Evolutionary conservation across 1,140 invertebrate genomes (phyloP).

Genomic region (Lethrus apterus): DNA sequence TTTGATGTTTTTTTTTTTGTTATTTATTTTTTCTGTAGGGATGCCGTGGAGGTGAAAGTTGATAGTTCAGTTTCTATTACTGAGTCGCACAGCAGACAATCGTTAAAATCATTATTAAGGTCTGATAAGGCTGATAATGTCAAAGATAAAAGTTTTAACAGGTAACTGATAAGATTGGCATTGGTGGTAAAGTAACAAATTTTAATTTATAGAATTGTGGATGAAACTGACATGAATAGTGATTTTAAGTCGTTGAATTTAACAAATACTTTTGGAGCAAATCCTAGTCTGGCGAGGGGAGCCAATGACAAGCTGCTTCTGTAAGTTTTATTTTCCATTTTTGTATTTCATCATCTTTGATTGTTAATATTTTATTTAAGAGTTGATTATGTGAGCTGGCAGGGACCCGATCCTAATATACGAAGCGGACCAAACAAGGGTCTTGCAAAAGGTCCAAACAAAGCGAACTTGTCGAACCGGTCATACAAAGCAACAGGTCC

Average conservation of each 20-base stretch:
- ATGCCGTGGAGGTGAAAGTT: too few species aligned
- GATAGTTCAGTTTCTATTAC: too few species aligned
- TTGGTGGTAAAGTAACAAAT: too few species aligned
- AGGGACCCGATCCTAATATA: constrained; percentile 53
- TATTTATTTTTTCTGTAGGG: too few species aligned
- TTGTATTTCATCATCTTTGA: constrained; percentile 9
- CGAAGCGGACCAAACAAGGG: constrained; percentile 38
- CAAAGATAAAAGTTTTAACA: constrained; percentile 12
- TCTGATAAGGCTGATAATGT: constrained; percentile 26
- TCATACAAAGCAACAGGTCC: constrained; percentile 49
- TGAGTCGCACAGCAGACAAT: constrained; percentile 36
- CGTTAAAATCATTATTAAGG: constrained; percentile 36
- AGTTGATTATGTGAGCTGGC: constrained; percentile 63
- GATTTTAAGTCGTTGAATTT: constrained; percentile 48
- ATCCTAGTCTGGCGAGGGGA: constrained; percentile 53
- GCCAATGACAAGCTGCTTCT: constrained; percentile 58
- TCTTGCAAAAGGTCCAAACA: constrained; percentile 50
- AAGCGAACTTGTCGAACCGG: constrained; percentile 41
- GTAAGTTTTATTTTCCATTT: constrained; percentile 45
- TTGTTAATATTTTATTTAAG: constrained; percentile 39
- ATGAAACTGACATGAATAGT: too few species aligned
- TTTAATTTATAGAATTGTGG: too few species aligned
- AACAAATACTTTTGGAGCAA: constrained; percentile 50
- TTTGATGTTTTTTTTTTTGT: not conserved
- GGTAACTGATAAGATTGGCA: not conserved